Base-by-base conservation (phyloP, 1,140 invertebrate species). In the Hydropsyche tenuis region DNA sequence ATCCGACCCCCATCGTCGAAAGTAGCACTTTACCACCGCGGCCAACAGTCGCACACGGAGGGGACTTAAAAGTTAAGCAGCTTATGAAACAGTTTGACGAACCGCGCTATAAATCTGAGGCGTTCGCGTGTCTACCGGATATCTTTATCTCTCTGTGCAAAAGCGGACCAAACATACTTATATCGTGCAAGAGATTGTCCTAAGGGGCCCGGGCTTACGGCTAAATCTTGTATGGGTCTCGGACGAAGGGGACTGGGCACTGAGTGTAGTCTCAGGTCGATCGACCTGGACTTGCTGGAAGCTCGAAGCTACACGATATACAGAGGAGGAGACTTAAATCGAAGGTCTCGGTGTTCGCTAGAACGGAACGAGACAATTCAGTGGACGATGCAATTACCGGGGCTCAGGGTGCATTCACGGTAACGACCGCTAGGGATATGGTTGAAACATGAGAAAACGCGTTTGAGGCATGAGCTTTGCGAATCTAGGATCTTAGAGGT, bases 41-140 rank as follows among this genome's bases (percentile, higher is more conserved):
- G 23, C 22, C 18, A 25, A 60, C 11, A 20, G n/a, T n/a, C n/a
- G n/a, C n/a, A n/a, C n/a, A 42, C n/a, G 37, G 45, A 48, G 65
- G 56, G 56, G 30, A 37, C 56, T 60, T 60, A 60, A 60, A 60
- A 68, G 43, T 68, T 68, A 68, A 68, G 65, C 65, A 9, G 30
- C 63, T 65, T 65, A 65, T 65, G 63, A 65, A 65, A 42, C 65
- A 48, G 65, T 68, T 68, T 68, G 65, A 68, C 65, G 65, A 68
- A 45, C 65, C 65, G 42, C 65, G 65, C 65, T 25, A 68, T 68
- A 68, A 68, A 68, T 68, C 65, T 68, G 20, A 48, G 42, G 45
- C 65, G 45, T 30, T 43, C 65, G 45, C 65, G 23, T 27, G 37
- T 68, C 23, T 16, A 12, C 65, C 45, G 23, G 65, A 68, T 68